Evolutionary conservation across 2,797 vertebrate species (phyloP), one percentile per base, ranked within the genome.

Genomic region (Neopelma chrysocephalum): DNA sequence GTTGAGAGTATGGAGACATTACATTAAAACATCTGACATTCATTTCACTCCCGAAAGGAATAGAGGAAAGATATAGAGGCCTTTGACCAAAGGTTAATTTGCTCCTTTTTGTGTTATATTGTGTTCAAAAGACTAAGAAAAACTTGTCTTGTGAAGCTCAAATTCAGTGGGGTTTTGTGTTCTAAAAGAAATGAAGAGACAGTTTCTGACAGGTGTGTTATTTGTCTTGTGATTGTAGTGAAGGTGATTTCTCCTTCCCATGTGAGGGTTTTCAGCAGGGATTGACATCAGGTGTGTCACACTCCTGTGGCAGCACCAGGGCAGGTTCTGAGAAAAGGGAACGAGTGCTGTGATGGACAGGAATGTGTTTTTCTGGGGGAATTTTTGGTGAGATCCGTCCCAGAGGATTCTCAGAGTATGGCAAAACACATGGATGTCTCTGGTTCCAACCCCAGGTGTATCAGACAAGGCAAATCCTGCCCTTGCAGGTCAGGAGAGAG

Each of bases 1-100:
- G 79, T 43, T 93, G 29, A 71, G 75, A 96, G 89, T 82, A 91
- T 66, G 95, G 97, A 96, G 94, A 97, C 54, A 23, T 96, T 95
- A 93, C 90, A 93, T 72, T 88, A 95, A 96, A 97, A 97, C 98
- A 98, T 98, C 96, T 98, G 98, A 97, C 36, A 73, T 97, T 97
- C 96, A 96, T 98, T 97, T 96, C 82, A 87, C 96, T 96, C 91
- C 95, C 92, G 97, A 81, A 95, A 96, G 94, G 32, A 90, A 25
- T 7, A 83, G 72, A 85, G 78, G 66, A 82, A 92, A 95, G 95
- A 94, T 69, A 81, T 6, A 91, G 70, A 87, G 96, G 96, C 92
- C 82, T 97, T 91, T 96, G 94, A 96, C 96, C 96, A 96, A 92
- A 98, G 97, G 97, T 98, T 96, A 97, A 97, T 97, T 97, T 96